Percentiles rank a stretch among this genome's conserved stretches.
phyloP scores from a whole-genome alignment of 2,888 invertebrate genomes.

The Netelia virgata region DNA sequence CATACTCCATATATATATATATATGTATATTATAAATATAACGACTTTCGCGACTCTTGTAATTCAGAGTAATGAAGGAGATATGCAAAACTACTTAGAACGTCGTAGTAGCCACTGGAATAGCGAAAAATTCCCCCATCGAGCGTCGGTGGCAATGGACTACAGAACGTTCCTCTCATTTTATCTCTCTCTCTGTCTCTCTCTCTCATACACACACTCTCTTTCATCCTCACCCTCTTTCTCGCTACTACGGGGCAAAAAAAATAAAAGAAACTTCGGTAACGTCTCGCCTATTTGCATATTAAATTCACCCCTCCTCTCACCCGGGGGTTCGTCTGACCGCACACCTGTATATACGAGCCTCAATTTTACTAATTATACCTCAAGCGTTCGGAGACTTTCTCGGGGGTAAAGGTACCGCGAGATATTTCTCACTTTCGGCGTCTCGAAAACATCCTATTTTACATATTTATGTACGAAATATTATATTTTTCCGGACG shows the following conservation, averaged over 20 bases:
- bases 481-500: too few relatives aligned
- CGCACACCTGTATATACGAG: slow-evolving; percentile 8
- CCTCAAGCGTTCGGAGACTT: slow-evolving; percentile 16
- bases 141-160: slow-evolving; percentile 1
- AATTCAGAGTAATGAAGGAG: slow-evolving; percentile 78
- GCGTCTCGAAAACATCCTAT: too few relatives aligned
- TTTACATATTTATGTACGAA: too few relatives aligned
- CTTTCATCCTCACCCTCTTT: slow-evolving; percentile 5
- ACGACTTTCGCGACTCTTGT: slow-evolving; percentile 71
- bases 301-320: slow-evolving; percentile 74
- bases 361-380: slow-evolving; percentile 56
- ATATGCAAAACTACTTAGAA: slow-evolving; percentile 78
- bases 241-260: slow-evolving; percentile 29
- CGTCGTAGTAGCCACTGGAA: slow-evolving; percentile 15
- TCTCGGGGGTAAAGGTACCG: too few relatives aligned
- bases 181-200: slow-evolving; percentile 58
- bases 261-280: slow-evolving; percentile 72
- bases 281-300: slow-evolving; percentile 78
- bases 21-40: slow-evolving; percentile 24
- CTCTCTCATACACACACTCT: too few relatives aligned
- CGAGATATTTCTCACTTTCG: too few relatives aligned
- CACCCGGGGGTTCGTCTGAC: slow-evolving; percentile 5
- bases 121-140: slow-evolving; percentile 19
- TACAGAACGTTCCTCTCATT: slow-evolving; percentile 66
- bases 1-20: slow-evolving; percentile 25